Percentiles rank a stretch among this genome's conserved stretches.
phyloP scores from a whole-genome alignment of 2,113 vertebrate species.

The Eublepharis macularius region DNA sequence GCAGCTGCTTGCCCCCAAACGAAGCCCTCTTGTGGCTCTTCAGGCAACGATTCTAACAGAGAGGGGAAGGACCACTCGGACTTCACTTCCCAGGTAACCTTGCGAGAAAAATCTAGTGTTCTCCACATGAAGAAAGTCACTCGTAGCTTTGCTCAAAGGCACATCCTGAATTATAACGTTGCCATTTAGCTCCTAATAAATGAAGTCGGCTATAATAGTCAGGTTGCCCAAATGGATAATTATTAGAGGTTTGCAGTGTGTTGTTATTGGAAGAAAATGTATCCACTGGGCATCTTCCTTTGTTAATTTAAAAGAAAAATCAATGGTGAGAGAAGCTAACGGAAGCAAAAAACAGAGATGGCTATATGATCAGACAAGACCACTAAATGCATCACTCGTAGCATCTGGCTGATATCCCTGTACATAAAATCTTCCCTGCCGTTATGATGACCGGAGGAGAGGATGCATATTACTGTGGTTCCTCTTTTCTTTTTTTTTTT shows the following conservation, averaged over 20 bases:
- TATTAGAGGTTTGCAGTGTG: background rate
- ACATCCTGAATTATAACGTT: background rate
- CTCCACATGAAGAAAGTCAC: background rate
- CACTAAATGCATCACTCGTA: background rate
- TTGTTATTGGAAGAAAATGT: background rate
- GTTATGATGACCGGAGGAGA: background rate
- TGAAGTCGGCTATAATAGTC: background rate
- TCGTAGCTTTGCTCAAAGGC: too few relatives aligned
- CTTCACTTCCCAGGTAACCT: too few relatives aligned
- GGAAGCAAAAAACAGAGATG: background rate
- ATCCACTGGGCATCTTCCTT: background rate
- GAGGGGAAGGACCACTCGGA: too few relatives aligned
- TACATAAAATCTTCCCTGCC: background rate
- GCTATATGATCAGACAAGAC: background rate
- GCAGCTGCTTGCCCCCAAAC: too few relatives aligned
- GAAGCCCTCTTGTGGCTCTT: too few relatives aligned
- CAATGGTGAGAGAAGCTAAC: background rate
- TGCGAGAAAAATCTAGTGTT: too few relatives aligned
- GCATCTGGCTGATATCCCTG: background rate
- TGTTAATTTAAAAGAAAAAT: conserved; percentile 20
- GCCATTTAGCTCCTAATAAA: background rate
- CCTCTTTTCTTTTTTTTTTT: background rate
- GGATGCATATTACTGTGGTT: background rate
- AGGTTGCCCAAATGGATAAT: background rate
- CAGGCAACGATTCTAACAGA: too few relatives aligned